A percentile compares a stretch with the other conserved stretches of the same genome.
Evolutionary conservation across 1,140 invertebrate species (phyloP).

Genomic region (Drosophila pandora): DNA sequence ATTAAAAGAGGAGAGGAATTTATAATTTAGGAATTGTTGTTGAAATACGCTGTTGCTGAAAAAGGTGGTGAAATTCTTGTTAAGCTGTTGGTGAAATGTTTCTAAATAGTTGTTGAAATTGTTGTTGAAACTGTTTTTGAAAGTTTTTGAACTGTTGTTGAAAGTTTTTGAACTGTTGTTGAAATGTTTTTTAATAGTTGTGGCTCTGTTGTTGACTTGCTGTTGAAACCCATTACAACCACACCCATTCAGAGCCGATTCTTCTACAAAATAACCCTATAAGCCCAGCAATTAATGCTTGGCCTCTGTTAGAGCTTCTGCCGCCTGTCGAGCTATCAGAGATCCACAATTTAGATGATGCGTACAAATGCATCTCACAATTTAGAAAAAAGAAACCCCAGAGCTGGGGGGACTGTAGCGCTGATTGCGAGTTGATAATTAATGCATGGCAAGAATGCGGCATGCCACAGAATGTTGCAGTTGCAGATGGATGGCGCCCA

Average conservation of each 20-base stretch:
- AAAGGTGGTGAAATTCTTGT: too few relatives aligned
- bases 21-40: too few relatives aligned
- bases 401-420: neutral
- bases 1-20: neutral
- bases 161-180: neutral
- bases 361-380: conserved; percentile 30
- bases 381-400: neutral
- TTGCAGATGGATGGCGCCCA: conserved; percentile 38
- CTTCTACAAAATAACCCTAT: neutral
- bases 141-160: neutral
- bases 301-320: conserved; percentile 4
- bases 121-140: neutral
- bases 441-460: conserved; percentile 70
- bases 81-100: too few relatives aligned
- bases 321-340: conserved; percentile 22
- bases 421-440: conserved; percentile 73
- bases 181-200: neutral
- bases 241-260: conserved; percentile 6
- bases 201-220: neutral
- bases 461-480: conserved; percentile 17
- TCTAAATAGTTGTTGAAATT: neutral
- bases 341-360: conserved; percentile 67
- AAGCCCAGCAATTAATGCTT: conserved; percentile 5
- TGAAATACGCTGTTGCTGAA: too few relatives aligned
- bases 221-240: neutral